These are phyloP conservation scores for Antennarius maculatus DNA, from an alignment of 2,797 vertebrate genomes.

Conservation along the genomic window DNA sequence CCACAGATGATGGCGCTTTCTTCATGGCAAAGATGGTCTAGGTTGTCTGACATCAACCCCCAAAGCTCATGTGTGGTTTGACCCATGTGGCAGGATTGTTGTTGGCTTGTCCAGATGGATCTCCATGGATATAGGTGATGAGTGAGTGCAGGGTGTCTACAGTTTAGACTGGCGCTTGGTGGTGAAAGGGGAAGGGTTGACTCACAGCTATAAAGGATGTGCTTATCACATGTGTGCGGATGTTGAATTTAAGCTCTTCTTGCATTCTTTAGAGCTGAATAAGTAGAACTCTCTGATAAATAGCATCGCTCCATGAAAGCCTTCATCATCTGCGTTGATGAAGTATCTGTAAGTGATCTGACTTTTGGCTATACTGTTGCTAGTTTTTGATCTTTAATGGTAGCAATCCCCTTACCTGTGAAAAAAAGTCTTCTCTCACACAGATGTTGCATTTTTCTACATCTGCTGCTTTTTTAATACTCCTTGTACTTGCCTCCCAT, in stretches of 20 bases:
- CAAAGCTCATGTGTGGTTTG: slow-evolving; percentile 44
- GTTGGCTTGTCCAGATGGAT: slow-evolving; percentile 70
- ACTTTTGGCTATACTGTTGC: slow-evolving; percentile 23
- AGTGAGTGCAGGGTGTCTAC: slow-evolving; percentile 30
- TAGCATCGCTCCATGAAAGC: slow-evolving; percentile 10
- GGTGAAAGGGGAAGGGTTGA: slow-evolving; percentile 58
- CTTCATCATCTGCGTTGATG: slow-evolving; percentile 28
- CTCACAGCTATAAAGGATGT: slow-evolving; percentile 52
- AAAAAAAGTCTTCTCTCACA: slow-evolving; percentile 21
- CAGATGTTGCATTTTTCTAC: slow-evolving; percentile 30
- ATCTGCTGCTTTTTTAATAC: slow-evolving; percentile 6
- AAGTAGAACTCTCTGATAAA: slow-evolving; percentile 28
- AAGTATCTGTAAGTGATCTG: slow-evolving; percentile 10
- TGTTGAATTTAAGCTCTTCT: slow-evolving; percentile 34
- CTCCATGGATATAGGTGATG: slow-evolving; percentile 30
- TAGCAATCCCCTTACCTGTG: slow-evolving; percentile 11
- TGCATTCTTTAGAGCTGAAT: slow-evolving; percentile 55
- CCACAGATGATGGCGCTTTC: not conserved
- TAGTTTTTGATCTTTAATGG: slow-evolving; percentile 9
- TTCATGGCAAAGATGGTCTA: slow-evolving; percentile 34
- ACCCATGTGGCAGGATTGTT: slow-evolving; percentile 57
- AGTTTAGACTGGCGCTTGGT: slow-evolving; percentile 57
- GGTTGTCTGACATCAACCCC: slow-evolving; percentile 52
- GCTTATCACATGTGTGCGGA: slow-evolving; percentile 29
- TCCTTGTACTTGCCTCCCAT: slow-evolving; percentile 32